Conservation (phyloP, 2,113 vertebrate species). For the Neodon shergylaensis region DNA sequence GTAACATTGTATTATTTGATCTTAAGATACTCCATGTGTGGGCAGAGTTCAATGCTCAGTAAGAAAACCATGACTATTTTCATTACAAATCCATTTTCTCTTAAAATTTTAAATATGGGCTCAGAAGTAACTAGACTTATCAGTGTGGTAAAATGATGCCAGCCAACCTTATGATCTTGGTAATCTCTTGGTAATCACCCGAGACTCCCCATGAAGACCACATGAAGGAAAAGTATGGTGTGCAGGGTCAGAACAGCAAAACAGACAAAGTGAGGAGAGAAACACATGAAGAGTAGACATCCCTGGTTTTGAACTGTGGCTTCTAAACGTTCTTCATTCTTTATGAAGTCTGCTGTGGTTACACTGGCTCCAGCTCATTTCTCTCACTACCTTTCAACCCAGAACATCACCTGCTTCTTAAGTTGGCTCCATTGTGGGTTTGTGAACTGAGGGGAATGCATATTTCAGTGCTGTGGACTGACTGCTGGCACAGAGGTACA, state of each 20-base stretch:
- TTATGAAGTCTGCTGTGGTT: background rate
- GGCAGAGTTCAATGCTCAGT: background rate
- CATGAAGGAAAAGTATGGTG: too few relatives aligned
- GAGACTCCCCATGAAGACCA: background rate
- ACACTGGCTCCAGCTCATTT: background rate
- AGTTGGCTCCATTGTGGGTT: background rate
- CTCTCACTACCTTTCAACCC: background rate
- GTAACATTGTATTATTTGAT: background rate
- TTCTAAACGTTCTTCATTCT: background rate
- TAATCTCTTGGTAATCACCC: background rate
- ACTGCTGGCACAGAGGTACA: constrained; percentile 45
- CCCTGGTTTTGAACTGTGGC: background rate
- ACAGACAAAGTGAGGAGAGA: background rate
- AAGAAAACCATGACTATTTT: background rate
- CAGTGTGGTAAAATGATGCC: background rate
- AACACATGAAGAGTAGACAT: background rate
- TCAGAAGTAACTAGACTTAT: background rate
- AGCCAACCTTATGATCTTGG: background rate
- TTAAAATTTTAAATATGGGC: background rate
- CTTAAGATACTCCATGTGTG: background rate
- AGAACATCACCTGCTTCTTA: background rate
- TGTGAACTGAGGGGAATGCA: background rate
- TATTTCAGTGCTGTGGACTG: background rate
- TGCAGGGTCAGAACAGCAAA: background rate
- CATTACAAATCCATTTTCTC: background rate